Evolutionary conservation across 1,140 invertebrate genomes (phyloP), one percentile per base, ranked within the genome.

Genomic region (Hermetia illucens): DNA sequence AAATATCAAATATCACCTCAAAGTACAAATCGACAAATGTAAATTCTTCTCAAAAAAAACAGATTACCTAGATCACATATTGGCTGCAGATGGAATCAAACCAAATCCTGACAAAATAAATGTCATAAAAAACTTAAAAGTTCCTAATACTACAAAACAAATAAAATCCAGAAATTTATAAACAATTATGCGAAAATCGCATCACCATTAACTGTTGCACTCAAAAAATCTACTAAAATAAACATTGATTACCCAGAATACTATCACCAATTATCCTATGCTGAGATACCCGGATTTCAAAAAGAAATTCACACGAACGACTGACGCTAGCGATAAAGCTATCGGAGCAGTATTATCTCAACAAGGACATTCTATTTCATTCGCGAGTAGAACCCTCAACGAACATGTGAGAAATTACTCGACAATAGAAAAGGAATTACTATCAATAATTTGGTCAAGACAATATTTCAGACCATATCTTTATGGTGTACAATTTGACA

Each of bases 381-480:
- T n/a, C n/a, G n/a, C n/a, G n/a, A n/a, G n/a, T n/a, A 32, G 30
- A 17, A 32, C 30, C 17, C 16, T 32, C 10, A 32, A 32, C 30
- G 17, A 32, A 6, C 30, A 32, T 17, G 30, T 8, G 17, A 32
- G 5, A 6, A 6, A 13, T 6, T 32, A 32, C 16, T 6, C 6
- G 8, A 17, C 16, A 5, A 32, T 17, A 6, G 30, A 32, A 13
- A 13, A 32, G 17, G 30, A 32, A 5, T 13, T 32, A 13, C 13
- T 32, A 13, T 10, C 30, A 13, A 48, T 59, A 4, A 44, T 69
- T 5, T 59, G 51, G 46, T 55, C 54, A 2, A 46, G 61, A 2
- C 49, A 62, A 41, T 40, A 63, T 31, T 67, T 66, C 36, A 34
- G 49, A 41, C 47, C 48, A 16, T 72, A 64, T 45, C 34, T 72